Base-by-base conservation (phyloP, 2,113 vertebrate species). In the Oryzias curvinotus region DNA sequence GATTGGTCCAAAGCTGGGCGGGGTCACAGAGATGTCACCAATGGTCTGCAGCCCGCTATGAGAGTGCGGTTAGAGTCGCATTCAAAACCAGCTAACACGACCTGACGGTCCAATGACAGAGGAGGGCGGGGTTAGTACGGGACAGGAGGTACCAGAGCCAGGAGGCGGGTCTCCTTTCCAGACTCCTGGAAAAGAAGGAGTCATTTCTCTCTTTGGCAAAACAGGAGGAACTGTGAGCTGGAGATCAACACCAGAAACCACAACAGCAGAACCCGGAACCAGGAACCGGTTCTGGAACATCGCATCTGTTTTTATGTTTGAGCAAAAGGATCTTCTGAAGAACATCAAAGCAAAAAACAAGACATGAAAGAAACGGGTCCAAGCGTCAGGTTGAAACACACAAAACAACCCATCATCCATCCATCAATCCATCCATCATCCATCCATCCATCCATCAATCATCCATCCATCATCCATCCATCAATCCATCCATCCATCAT, bases 171-270 rank as follows among this genome's bases (percentile, higher is more conserved):
- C 55, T 85, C 80, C 57, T 83, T 49, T 50, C 71, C 84, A 71
- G 73, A 77, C 62, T 84, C 86, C 88, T 88, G 83, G 71, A 85
- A 89, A 70, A 88, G 51, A 89, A 82, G 76, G 54, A 80, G 75
- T 68, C 63, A 71, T 51, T 54, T 66, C 66, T 75, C 63, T 79
- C 77, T 74, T 50, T 36, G 30, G 30, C 30, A 36, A 12, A 36
- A 36, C 30, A 36, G 8, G 8, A 36, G 10, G 30, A 36, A 3
- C 44, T 45, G 16, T 5, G 5, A 8, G 4, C 14, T 5, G 10
- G 14, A 3, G 14, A 43, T 14, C 42, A 43, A 43, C 42, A 43
- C 42, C 44, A 45, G 2, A 45, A 45, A 14, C 15, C 17, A 17
- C 44, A 45, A 14, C 44, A 45, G 16, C 7, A 45, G 16, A 45